phyloP scores from a whole-genome alignment of 2,797 vertebrate genomes.

The Takifugu rubripes region DNA sequence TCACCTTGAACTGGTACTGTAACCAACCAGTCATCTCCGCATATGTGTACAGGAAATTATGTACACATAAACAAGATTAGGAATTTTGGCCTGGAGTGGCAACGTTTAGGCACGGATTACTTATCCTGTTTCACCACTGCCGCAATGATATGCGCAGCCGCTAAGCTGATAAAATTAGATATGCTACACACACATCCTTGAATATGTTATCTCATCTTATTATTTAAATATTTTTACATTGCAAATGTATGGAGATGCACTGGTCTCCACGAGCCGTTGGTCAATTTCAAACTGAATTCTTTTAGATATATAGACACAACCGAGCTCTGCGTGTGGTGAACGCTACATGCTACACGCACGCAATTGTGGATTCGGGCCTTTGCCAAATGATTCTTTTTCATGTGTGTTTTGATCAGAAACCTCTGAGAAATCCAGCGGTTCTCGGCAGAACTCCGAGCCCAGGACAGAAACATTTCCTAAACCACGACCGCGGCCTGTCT shows the following conservation, averaged over 20 bases:
- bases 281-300: not conserved
- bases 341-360: constrained; percentile 30
- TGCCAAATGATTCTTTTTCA: constrained; percentile 50
- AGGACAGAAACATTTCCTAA: constrained; percentile 73
- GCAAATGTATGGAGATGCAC: constrained; percentile 28
- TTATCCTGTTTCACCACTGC: constrained; percentile 41
- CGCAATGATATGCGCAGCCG: constrained; percentile 38
- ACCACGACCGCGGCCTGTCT: constrained; percentile 73
- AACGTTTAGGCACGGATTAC: constrained; percentile 60
- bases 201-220: constrained; percentile 55
- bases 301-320: not conserved
- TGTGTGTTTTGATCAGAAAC: constrained; percentile 66
- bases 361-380: constrained; percentile 25
- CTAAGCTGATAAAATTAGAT: constrained; percentile 58
- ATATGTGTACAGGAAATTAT: constrained; percentile 52
- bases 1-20: constrained; percentile 7
- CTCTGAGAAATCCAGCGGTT: constrained; percentile 61
- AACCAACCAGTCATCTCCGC: constrained; percentile 26
- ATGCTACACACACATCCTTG: constrained; percentile 31
- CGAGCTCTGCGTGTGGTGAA: constrained; percentile 21
- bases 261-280: not conserved
- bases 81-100: constrained; percentile 56
- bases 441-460: constrained; percentile 61
- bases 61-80: constrained; percentile 58
- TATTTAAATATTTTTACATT: constrained; percentile 39